Percentiles rank a stretch among this genome's conserved stretches.
Evolutionary conservation across 2,888 invertebrate species (phyloP).

Genomic region (Pristionchus mayeri): DNA sequence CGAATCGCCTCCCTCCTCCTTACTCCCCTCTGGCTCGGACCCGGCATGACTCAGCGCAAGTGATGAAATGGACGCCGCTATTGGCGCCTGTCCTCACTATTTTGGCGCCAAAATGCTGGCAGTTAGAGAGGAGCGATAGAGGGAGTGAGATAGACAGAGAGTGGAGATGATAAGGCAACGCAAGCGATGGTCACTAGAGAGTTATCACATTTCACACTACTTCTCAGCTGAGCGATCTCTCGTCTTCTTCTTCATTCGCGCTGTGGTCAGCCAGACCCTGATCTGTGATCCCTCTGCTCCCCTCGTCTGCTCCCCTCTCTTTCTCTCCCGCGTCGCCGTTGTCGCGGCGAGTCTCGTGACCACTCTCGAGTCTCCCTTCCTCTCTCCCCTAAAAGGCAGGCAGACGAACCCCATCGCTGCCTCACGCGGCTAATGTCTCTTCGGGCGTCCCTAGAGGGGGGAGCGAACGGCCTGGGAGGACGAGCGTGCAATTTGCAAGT

Average conservation of each 20-base stretch:
- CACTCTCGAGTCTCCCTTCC: neutral
- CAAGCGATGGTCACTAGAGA: neutral
- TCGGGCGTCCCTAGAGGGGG: neutral
- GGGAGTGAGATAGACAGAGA: neutral
- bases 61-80: neutral
- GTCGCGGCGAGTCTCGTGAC: neutral
- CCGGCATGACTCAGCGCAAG: neutral
- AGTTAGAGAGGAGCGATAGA: neutral
- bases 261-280: neutral
- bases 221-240: neutral
- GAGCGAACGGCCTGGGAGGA: neutral
- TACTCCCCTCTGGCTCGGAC: neutral
- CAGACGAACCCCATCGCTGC: neutral
- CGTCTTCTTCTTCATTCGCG: neutral
- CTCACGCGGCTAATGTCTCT: neutral
- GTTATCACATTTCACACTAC: neutral
- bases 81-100: neutral
- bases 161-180: neutral
- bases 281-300: neutral
- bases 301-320: neutral
- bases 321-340: neutral
- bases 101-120: slow-evolving; percentile 10
- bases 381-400: neutral
- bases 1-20: neutral
- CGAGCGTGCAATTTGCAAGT: neutral